These are phyloP conservation scores for Athalia rosae DNA, from an alignment of 2,888 invertebrate species.

Conservation along the genomic window DNA sequence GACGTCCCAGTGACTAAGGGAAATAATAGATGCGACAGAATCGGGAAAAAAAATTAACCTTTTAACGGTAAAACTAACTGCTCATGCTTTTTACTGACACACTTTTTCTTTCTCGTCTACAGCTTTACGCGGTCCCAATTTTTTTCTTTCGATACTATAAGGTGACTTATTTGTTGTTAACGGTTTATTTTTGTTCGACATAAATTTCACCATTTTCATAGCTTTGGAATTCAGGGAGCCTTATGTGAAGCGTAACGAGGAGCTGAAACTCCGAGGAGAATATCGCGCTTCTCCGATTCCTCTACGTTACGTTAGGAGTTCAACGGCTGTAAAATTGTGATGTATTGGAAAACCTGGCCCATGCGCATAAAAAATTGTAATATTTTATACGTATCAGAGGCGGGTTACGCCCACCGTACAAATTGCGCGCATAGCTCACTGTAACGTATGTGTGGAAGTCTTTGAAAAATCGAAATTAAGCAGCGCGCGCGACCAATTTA, in stretches of 20 bases:
- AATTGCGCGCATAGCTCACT: conserved; percentile 55
- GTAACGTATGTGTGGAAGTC: conserved; percentile 47
- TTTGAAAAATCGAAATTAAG: background rate
- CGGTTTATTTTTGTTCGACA: background rate
- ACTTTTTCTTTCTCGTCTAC: conserved; percentile 51
- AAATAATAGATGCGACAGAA: conserved; percentile 50
- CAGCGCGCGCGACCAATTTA: conserved; percentile 51
- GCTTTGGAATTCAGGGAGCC: too few species aligned
- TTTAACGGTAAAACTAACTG: conserved; percentile 61
- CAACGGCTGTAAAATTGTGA: background rate
- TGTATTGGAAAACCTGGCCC: background rate
- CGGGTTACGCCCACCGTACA: conserved; percentile 58
- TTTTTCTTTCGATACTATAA: background rate
- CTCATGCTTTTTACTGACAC: conserved; percentile 52
- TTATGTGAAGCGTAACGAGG: background rate
- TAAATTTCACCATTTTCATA: background rate
- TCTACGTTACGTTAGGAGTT: background rate
- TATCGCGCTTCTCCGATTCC: too few species aligned
- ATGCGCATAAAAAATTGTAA: conserved; percentile 33
- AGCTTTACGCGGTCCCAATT: background rate
- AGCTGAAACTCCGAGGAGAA: background rate
- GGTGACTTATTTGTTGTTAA: background rate
- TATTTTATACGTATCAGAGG: conserved; percentile 33
- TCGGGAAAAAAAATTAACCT: conserved; percentile 58
- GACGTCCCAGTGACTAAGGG: conserved; percentile 12